Conservation (phyloP, 2,888 invertebrate genomes). For the Zaprionus obscuricornis region DNA sequence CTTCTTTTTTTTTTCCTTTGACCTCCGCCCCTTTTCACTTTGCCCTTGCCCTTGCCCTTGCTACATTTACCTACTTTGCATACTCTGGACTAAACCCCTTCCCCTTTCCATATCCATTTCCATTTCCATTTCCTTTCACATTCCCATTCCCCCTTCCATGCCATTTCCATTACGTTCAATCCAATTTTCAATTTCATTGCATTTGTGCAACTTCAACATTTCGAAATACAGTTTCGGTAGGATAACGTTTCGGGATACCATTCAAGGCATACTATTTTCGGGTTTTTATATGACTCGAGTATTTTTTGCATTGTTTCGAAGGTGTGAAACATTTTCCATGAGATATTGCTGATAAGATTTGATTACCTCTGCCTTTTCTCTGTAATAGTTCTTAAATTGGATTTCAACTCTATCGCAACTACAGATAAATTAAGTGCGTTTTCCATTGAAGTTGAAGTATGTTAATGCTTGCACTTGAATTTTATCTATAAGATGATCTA, state of each 20-base stretch:
- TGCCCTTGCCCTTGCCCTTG: not conserved
- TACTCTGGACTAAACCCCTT: slow-evolving; percentile 28
- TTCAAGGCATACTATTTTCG: no score
- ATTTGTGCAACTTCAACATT: slow-evolving; percentile 25
- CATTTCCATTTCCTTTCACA: not conserved
- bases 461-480: no score
- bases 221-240: not conserved
- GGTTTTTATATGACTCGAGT: not conserved
- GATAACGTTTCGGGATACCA: slow-evolving; percentile 11
- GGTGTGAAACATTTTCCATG: slow-evolving; percentile 48
- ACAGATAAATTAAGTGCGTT: no score
- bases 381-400: no score
- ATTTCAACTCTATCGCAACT: no score
- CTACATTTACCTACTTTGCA: slow-evolving; percentile 67
- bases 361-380: slow-evolving; percentile 14
- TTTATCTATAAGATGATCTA: no score
- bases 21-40: not conserved
- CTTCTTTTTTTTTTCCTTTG: not conserved
- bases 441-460: no score
- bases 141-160: slow-evolving; percentile 8
- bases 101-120: slow-evolving; percentile 12
- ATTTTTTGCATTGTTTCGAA: slow-evolving; percentile 15
- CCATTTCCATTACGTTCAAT: slow-evolving; percentile 26
- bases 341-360: slow-evolving; percentile 52
- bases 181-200: slow-evolving; percentile 68